Evolutionary conservation across 2,888 invertebrate genomes (phyloP), one percentile per base, ranked within the genome.

Genomic region (Pemphredon lugubris): DNA sequence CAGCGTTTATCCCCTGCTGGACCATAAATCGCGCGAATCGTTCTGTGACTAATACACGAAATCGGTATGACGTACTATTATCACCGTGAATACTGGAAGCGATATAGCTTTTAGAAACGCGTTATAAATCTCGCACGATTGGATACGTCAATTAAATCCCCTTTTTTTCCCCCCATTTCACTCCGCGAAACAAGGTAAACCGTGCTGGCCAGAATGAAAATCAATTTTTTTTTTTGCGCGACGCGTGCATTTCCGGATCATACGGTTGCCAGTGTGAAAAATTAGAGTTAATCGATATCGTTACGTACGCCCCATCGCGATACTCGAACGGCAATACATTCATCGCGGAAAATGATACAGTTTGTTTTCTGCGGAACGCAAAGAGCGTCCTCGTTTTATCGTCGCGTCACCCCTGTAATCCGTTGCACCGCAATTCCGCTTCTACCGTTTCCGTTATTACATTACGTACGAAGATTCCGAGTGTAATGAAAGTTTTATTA

Each of bases 1-100:
- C 66, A 71, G 65, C 73, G 76, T 79, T 79, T 79, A 79, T 79
- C 79, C 79, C 65, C 74, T 37, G 60, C 47, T 37, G 55, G 51
- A 60, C 66, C 30, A 64, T 79, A 79, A 79, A 79, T 79, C 64
- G 67, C 42, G 42, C 54, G 50, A 73, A 66, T 79, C 71, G 50
- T 9, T 39, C 61, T 18, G 14, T 16, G 53, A 67, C 55, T 68
- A 71, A 74, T 70, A 51, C 60, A 26, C 51, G 7, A 32, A 50
- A 50, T 47, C 61, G 34, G 14, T 45, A 20, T 59, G 37, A 45
- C 40, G 39, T 51, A 30, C 32, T 58, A 79, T 79, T 79, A 79
- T 70, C 65, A 44, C 42, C 5, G 16, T n/a, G 58, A 57, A 71
- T 71, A 53, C 58, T 40, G 58, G 30, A 67, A 79, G 66, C 57